These are phyloP conservation scores for Platycheirus albimanus DNA, from an alignment of 2,888 invertebrate species.

Conservation along the genomic window DNA sequence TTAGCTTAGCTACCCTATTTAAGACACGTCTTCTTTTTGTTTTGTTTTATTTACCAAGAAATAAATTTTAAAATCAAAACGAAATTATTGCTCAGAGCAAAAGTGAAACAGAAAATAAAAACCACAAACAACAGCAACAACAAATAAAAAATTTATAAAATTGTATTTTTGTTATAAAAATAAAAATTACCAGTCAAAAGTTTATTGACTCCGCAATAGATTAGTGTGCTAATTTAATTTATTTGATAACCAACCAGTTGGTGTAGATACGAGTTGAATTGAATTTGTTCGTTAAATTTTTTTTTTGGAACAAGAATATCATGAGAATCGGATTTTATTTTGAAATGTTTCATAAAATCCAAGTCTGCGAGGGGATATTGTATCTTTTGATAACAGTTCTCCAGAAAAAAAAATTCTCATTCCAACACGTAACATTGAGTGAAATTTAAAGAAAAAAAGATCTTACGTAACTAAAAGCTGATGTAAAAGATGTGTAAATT, in stretches of 20 bases:
- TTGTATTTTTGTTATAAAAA: conserved; percentile 52
- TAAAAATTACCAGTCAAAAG: conserved; percentile 56
- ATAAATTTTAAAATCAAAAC: conserved; percentile 48
- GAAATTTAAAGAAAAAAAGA: background rate
- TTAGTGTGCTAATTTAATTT: conserved; percentile 68
- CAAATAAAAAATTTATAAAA: background rate
- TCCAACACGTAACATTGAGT: conserved; percentile 35
- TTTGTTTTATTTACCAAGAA: conserved; percentile 24
- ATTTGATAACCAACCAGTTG: conserved; percentile 73
- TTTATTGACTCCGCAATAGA: conserved; percentile 69
- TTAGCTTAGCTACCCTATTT: background rate
- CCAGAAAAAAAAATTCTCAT: conserved; percentile 15
- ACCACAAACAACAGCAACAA: too few species aligned
- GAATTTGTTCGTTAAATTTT: too few species aligned
- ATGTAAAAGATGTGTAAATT: background rate
- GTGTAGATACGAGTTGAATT: conserved; percentile 16
- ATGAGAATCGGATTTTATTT: background rate
- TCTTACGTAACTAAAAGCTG: conserved; percentile 53
- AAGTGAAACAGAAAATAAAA: too few species aligned
- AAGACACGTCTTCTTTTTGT: background rate
- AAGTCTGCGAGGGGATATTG: background rate
- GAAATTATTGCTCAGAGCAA: conserved; percentile 47
- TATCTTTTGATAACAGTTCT: conserved; percentile 13
- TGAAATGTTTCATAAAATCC: background rate
- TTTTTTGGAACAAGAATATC: too few species aligned